These are phyloP conservation scores for Portevinia maculata DNA, from an alignment of 2,888 invertebrate species.

Conservation along the genomic window DNA sequence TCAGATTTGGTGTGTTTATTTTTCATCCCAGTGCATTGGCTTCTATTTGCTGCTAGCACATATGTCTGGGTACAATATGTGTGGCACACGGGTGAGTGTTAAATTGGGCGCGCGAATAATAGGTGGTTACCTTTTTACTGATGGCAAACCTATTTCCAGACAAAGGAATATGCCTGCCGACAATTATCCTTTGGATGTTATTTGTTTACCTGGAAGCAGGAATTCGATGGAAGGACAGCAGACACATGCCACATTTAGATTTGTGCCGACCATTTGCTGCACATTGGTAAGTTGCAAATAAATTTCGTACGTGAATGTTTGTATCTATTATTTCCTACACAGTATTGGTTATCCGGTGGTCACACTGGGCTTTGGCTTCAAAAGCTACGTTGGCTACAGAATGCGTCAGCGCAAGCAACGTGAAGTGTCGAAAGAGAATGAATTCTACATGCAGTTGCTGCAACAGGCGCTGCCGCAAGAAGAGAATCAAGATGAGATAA, in stretches of 20 bases:
- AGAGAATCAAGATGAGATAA: slow-evolving; percentile 77
- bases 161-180: slow-evolving; percentile 96
- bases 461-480: slow-evolving; percentile 93
- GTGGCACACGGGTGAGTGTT: slow-evolving; percentile 94
- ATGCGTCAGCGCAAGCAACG: slow-evolving; percentile 95
- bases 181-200: slow-evolving; percentile 95
- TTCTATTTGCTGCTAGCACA: slow-evolving; percentile 98
- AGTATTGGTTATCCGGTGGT: slow-evolving; percentile 97
- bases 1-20: slow-evolving; percentile 99
- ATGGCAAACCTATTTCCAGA: slow-evolving; percentile 84
- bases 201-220: slow-evolving; percentile 97
- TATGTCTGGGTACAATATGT: slow-evolving; percentile 99
- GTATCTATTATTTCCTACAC: slow-evolving; percentile 63
- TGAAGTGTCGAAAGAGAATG: slow-evolving; percentile 97
- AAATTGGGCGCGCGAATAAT: neutral
- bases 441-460: slow-evolving; percentile 96
- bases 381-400: slow-evolving; percentile 95
- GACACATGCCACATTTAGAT: slow-evolving; percentile 93
- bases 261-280: slow-evolving; percentile 98
- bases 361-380: slow-evolving; percentile 97
- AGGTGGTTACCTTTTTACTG: neutral
- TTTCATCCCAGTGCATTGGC: slow-evolving; percentile 98
- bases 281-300: slow-evolving; percentile 88
- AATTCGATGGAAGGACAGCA: slow-evolving; percentile 91
- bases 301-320: too few relatives aligned